These are phyloP conservation scores for Rotaria magnacalcarata DNA, from an alignment of 2,888 invertebrate genomes.

Conservation along the genomic window DNA sequence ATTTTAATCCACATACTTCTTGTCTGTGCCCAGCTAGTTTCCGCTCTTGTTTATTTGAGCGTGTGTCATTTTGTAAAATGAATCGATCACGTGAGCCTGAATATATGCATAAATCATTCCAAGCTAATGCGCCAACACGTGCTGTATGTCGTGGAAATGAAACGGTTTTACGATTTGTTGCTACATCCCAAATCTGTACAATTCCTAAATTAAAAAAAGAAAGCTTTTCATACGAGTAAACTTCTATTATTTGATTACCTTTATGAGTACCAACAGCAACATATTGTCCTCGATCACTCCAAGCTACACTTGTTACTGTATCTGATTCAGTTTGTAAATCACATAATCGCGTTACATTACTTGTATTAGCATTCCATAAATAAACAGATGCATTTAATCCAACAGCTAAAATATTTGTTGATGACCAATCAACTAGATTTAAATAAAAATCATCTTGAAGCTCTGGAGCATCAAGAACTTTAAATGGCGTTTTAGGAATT, in stretches of 20 bases:
- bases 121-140: slow-evolving; percentile 75
- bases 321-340: slow-evolving; percentile 79
- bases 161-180: slow-evolving; percentile 83
- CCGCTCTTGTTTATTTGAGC: slow-evolving; percentile 61
- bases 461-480: slow-evolving; percentile 90
- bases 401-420: slow-evolving; percentile 94
- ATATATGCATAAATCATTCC: slow-evolving; percentile 92
- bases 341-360: slow-evolving; percentile 88
- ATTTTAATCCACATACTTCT: slow-evolving; percentile 92
- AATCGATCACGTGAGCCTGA: slow-evolving; percentile 89
- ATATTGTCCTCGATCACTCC: slow-evolving; percentile 91
- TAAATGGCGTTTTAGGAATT: slow-evolving; percentile 96
- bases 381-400: slow-evolving; percentile 95
- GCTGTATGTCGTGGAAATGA: slow-evolving; percentile 86
- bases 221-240: no score
- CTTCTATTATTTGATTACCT: slow-evolving; percentile 65
- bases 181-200: slow-evolving; percentile 93
- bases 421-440: slow-evolving; percentile 98
- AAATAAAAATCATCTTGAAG: slow-evolving; percentile 97
- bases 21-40: slow-evolving; percentile 75
- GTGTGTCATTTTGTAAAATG: slow-evolving; percentile 86
- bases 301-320: slow-evolving; percentile 93
- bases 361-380: slow-evolving; percentile 96
- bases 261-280: slow-evolving; percentile 97
- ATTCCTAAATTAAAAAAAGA: not conserved